Evolutionary conservation across 2,113 vertebrate species (phyloP).

Genomic region (Cacatua alba): DNA sequence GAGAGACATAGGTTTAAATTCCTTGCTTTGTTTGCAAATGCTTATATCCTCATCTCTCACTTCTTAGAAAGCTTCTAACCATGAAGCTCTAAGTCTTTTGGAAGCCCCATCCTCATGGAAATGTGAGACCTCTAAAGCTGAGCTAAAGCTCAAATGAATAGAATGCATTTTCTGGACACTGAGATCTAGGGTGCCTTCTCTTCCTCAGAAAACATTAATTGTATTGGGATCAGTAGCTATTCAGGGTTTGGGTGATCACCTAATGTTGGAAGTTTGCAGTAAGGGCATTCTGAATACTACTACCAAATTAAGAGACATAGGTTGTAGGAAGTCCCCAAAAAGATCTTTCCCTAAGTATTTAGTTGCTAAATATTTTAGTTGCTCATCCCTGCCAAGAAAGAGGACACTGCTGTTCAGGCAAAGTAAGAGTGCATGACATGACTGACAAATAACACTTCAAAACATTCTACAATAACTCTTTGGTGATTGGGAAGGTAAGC

Average conservation of each 20-base stretch:
- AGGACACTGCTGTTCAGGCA: not conserved
- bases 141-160: not conserved
- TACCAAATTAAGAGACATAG: not conserved
- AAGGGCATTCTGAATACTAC: not conserved
- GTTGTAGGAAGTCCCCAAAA: not conserved
- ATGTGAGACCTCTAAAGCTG: not conserved
- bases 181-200: not conserved
- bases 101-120: not conserved
- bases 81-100: not conserved
- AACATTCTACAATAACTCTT: not conserved
- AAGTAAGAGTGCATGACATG: not conserved
- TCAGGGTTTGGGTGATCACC: not conserved
- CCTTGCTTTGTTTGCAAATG: not conserved
- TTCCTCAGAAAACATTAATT: not conserved
- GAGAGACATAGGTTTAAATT: not conserved
- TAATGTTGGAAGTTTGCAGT: not conserved
- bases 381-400: not conserved
- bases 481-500: not conserved
- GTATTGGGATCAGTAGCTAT: not conserved
- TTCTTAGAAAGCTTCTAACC: not conserved
- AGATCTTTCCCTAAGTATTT: not conserved
- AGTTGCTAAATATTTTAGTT: not conserved
- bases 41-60: not conserved
- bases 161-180: not conserved
- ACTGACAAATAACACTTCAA: not conserved